These are phyloP conservation scores for Cossypha dichroa DNA, from an alignment of 2,797 vertebrate species.

Conservation along the genomic window DNA sequence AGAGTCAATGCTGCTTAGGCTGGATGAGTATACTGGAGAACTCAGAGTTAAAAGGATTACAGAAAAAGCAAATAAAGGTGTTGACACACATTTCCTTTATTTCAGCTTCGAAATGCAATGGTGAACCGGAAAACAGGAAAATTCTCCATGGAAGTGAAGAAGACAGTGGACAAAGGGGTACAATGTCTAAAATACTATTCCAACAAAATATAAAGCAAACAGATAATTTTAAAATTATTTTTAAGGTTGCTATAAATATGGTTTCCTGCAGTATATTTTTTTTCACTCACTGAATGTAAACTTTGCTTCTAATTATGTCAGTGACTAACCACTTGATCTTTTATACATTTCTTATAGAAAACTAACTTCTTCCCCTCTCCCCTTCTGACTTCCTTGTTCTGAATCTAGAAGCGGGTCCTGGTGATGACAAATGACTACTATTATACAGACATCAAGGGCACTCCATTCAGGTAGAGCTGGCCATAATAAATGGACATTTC, in stretches of 20 bases:
- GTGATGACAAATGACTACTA: constrained; percentile 98
- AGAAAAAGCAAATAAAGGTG: not conserved
- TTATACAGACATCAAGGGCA: constrained; percentile 98
- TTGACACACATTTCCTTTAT: constrained; percentile 38
- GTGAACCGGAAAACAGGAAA: constrained; percentile 96
- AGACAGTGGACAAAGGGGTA: constrained; percentile 98
- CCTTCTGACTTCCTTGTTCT: constrained; percentile 69
- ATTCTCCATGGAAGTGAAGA: constrained; percentile 98
- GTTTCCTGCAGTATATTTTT: constrained; percentile 8
- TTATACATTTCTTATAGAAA: constrained; percentile 44
- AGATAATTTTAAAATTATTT: not conserved
- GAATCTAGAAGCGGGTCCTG: constrained; percentile 92
- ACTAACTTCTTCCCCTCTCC: constrained; percentile 65
- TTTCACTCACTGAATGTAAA: not conserved
- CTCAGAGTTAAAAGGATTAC: not conserved
- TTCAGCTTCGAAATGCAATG: constrained; percentile 95
- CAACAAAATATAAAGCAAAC: constrained; percentile 46
- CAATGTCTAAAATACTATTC: constrained; percentile 70
- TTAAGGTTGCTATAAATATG: constrained; percentile 1
- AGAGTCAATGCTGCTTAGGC: not conserved
- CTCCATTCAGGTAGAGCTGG: constrained; percentile 92
- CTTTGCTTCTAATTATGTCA: not conserved
- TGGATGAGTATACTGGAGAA: not conserved
- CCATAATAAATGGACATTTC: constrained; percentile 73
- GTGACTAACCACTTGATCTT: constrained; percentile 60